Evolutionary conservation across 2,888 invertebrate genomes (phyloP), one percentile per base, ranked within the genome.

Genomic region (Eubasilissa splendida): DNA sequence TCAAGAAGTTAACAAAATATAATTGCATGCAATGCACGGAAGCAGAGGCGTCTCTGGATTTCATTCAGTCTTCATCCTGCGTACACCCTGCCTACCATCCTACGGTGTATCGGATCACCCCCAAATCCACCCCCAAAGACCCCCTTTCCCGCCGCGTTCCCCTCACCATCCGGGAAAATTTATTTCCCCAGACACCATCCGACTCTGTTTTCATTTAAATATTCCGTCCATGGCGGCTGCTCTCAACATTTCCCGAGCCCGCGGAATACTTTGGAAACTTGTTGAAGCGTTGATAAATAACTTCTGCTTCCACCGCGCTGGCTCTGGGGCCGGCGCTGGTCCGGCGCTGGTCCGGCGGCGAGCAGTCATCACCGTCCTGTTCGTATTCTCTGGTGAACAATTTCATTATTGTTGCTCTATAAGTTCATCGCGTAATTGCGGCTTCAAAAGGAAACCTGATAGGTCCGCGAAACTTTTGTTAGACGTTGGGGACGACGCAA

Each of bases 171-270:
- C 74, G 77, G 73, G 68, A 74, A 78, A 82, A 82, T 82, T 82
- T 82, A 82, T 82, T 82, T 82, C 82, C 82, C 82, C 65, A 65
- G 82, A 80, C 80, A 82, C 82, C 78, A 71, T 66, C 80, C 76
- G 75, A 71, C 80, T 68, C 76, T 82, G 82, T 82, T 82, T 82
- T 82, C 82, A 82, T 82, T 82, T 82, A 80, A 82, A 82, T 82
- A 82, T 82, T 82, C 82, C 80, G 79, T 80, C 79, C 71, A 59
- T 52, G 59, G 66, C 78, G 33, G 74, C 54, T 79, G 65, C 60
- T 59, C 66, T 53, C 58, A 79, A 65, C 74, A 75, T 60, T 75
- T 75, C n/a, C 71, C 31, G 33, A 56, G 71, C 71, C 56, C 56
- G 71, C 10, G 50, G 56, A 56, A 73, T 58, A 73, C 71, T 56